phyloP scores from a whole-genome alignment of 2,797 vertebrate genomes.

The Eospalax fontanierii region DNA sequence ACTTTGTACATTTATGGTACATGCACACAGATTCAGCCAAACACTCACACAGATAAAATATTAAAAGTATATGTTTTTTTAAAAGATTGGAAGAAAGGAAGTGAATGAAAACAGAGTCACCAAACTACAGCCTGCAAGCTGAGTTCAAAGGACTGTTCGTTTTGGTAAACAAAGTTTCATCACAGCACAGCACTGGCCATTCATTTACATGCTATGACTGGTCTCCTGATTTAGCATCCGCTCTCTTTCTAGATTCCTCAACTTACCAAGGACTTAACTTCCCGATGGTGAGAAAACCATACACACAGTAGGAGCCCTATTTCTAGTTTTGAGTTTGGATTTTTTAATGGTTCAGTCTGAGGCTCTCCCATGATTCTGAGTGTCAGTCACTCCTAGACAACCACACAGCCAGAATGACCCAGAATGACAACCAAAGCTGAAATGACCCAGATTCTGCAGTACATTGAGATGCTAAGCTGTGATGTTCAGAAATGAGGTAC shows the following conservation, averaged over 20 bases:
- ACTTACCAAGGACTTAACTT: not conserved
- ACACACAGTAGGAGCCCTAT: not conserved
- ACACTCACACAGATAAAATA: too few relatives aligned
- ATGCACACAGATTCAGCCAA: too few relatives aligned
- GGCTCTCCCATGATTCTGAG: not conserved
- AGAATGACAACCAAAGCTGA: not conserved
- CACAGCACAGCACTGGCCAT: rapidly evolving
- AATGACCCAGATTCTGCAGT: not conserved
- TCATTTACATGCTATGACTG: not conserved
- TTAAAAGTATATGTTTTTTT: too few relatives aligned
- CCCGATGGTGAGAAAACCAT: not conserved
- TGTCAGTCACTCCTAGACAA: not conserved
- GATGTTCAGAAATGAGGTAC: not conserved
- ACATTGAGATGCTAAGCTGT: not conserved
- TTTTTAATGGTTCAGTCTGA: not conserved
- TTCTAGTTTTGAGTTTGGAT: not conserved
- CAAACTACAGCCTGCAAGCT: not conserved
- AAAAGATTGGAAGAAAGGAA: not conserved
- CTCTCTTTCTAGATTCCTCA: not conserved
- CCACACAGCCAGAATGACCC: not conserved
- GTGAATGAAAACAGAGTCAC: not conserved
- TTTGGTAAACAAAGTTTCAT: not conserved
- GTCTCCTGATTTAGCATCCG: not conserved
- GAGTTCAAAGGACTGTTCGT: rapidly evolving
- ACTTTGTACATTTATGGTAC: too few relatives aligned